phyloP scores from a whole-genome alignment of 2,113 vertebrate species.

The Gorsachius goisagi region DNA sequence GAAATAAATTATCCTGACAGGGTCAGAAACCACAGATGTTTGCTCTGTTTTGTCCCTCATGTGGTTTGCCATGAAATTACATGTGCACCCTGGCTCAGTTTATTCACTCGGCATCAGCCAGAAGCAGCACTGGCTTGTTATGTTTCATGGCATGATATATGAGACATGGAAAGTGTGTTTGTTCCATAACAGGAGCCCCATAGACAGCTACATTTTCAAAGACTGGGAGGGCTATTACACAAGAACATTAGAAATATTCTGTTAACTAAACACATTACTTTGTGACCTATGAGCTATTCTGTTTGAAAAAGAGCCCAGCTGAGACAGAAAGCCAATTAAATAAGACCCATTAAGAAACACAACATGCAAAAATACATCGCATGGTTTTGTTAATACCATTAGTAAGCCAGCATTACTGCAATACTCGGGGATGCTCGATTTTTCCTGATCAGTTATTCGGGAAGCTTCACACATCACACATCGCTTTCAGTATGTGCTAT shows the following conservation, averaged over 20 bases:
- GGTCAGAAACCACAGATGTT: neutral
- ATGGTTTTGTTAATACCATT: neutral
- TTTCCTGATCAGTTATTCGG: neutral
- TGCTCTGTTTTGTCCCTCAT: neutral
- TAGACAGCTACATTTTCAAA: neutral
- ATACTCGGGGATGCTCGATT: neutral
- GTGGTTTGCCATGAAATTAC: neutral
- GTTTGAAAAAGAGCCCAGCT: neutral
- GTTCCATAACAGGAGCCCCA: neutral
- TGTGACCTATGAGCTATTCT: neutral
- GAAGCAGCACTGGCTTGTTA: neutral
- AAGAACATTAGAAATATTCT: neutral
- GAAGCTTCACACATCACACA: neutral
- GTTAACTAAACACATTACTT: neutral
- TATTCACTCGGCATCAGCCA: neutral
- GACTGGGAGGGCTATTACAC: neutral
- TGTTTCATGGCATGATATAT: rapidly evolving
- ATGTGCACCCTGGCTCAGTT: neutral
- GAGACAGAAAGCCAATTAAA: neutral
- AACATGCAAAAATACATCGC: neutral
- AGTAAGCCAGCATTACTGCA: neutral
- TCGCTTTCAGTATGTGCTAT: neutral
- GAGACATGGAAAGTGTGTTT: neutral
- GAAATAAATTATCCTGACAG: neutral
- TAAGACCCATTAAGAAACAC: neutral